These are phyloP conservation scores for Cyphomyrmex costatus DNA, from an alignment of 1,140 invertebrate genomes.

Conservation along the genomic window DNA sequence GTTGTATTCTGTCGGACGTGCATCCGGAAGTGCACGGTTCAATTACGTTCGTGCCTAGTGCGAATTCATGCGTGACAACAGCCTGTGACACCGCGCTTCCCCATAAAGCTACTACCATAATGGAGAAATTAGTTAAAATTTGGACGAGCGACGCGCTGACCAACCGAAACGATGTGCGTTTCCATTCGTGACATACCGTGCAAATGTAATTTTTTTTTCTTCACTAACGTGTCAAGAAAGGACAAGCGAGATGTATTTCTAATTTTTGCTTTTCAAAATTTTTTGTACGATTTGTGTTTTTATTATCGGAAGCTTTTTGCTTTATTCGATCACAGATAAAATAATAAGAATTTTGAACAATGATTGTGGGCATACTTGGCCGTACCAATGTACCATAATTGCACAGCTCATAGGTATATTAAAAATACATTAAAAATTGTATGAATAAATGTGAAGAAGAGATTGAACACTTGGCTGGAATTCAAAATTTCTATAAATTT, in stretches of 20 bases:
- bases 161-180: not conserved
- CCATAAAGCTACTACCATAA: conserved; percentile 40
- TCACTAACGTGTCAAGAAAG: not conserved
- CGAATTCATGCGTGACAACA: conserved; percentile 38
- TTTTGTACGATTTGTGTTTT: not conserved
- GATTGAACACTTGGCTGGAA: not conserved
- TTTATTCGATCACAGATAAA: not conserved
- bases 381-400: not conserved
- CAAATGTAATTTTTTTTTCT: not conserved
- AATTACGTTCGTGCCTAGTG: conserved; percentile 29
- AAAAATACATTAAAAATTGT: not conserved
- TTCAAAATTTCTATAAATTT: not conserved
- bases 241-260: not conserved
- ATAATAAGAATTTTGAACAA: not conserved
- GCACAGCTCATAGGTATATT: not conserved
- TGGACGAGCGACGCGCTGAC: not conserved
- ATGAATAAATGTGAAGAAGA: not conserved
- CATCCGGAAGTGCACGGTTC: conserved; percentile 45
- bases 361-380: not conserved
- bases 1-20: conserved; percentile 14
- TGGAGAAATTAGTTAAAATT: conserved; percentile 46
- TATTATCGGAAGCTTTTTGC: not conserved
- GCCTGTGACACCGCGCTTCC: not conserved
- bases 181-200: not conserved
- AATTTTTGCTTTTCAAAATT: not conserved